Conservation (phyloP, 2,797 vertebrate species). For the Potorous gilbertii region DNA sequence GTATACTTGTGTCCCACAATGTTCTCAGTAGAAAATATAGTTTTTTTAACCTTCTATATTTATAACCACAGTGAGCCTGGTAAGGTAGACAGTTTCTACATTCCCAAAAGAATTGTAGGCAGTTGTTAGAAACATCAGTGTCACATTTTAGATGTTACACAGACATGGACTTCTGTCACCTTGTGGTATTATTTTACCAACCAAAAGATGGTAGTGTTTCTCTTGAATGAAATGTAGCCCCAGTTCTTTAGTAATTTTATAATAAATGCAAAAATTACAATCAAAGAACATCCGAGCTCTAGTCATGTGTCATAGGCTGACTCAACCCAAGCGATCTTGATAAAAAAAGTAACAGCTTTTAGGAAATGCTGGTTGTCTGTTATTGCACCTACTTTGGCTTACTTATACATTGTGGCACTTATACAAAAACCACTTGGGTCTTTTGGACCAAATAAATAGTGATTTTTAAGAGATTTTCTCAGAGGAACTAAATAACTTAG, state of each 20-base stretch:
- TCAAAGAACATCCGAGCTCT: background rate
- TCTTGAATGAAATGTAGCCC: background rate
- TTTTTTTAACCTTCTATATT: background rate
- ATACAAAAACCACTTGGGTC: background rate
- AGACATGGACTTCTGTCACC: background rate
- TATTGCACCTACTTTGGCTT: background rate
- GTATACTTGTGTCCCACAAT: background rate
- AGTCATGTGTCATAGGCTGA: background rate
- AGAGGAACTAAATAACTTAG: background rate
- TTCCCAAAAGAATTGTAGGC: background rate
- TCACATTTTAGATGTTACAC: constrained; percentile 29
- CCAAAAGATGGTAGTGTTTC: constrained; percentile 18
- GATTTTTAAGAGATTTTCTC: constrained; percentile 1
- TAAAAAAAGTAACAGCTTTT: constrained; percentile 7
- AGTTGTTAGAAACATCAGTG: background rate
- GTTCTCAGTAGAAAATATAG: background rate
- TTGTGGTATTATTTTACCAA: constrained; percentile 11
- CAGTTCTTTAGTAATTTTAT: constrained; percentile 10
- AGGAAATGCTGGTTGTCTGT: background rate
- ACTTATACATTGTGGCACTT: constrained; percentile 12
- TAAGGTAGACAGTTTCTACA: constrained; percentile 40
- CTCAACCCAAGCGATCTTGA: background rate
- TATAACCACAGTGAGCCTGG: constrained; percentile 6
- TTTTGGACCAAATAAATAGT: constrained; percentile 23
- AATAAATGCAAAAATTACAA: background rate